Evolutionary conservation across 2,113 vertebrate species (phyloP).

Genomic region (Delphinapterus leucas): DNA sequence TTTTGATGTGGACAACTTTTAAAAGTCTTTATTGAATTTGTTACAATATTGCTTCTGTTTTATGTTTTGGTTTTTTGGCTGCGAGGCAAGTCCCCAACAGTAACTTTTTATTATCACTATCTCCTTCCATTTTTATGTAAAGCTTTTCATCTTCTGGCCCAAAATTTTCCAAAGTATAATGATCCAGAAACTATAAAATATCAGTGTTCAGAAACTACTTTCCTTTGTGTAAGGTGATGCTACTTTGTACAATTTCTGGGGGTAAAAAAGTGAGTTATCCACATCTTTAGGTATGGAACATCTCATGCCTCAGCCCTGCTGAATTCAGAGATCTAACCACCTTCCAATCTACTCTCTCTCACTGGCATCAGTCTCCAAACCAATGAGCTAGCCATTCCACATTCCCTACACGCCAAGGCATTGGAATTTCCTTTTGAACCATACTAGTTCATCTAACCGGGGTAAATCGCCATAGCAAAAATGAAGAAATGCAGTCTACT

Average conservation of each 20-base stretch:
- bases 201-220: neutral
- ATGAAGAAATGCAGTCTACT: neutral
- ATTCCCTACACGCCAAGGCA: neutral
- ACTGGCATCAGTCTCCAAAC: neutral
- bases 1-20: too few relatives aligned
- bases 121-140: neutral
- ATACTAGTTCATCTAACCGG: neutral
- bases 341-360: neutral
- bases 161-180: neutral
- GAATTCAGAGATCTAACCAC: neutral
- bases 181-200: neutral
- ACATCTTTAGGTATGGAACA: neutral
- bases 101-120: neutral
- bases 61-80: too few relatives aligned
- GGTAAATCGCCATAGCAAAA: neutral
- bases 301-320: neutral
- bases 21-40: too few relatives aligned
- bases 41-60: too few relatives aligned
- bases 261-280: neutral
- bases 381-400: neutral
- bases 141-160: neutral
- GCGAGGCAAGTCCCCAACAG: too few relatives aligned
- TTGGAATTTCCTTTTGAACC: neutral
- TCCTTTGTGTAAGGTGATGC: neutral
- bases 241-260: neutral